These are phyloP conservation scores for Octopus sinensis DNA, from an alignment of 1,140 invertebrate species.

Conservation along the genomic window DNA sequence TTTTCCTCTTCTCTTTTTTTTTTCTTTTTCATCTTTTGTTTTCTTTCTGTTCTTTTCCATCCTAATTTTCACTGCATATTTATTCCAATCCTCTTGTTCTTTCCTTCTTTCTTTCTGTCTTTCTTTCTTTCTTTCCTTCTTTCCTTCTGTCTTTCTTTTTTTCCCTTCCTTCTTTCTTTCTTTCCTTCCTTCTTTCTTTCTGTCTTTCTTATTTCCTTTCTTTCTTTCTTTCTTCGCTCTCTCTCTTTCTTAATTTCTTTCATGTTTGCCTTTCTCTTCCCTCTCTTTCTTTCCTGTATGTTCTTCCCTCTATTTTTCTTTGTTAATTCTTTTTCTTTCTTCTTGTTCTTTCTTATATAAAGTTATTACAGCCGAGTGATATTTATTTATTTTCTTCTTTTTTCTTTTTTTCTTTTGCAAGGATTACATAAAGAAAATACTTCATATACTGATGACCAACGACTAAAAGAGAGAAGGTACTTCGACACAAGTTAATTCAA, in stretches of 20 bases:
- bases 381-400: no score
- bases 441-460: no score
- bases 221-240: slow-evolving; percentile 15
- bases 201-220: slow-evolving; percentile 19
- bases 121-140: slow-evolving; percentile 16
- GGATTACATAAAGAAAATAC: no score
- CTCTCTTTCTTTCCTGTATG: slow-evolving; percentile 18
- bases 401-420: no score
- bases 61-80: not conserved
- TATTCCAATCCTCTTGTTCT: slow-evolving; percentile 21
- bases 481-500: no score
- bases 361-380: no score
- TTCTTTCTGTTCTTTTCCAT: not conserved
- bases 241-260: slow-evolving; percentile 9
- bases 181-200: slow-evolving; percentile 23
- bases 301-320: slow-evolving; percentile 9
- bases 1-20: not conserved
- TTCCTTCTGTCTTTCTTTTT: slow-evolving; percentile 12
- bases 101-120: slow-evolving; percentile 20
- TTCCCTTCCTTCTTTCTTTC: slow-evolving; percentile 7
- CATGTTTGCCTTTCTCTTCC: slow-evolving; percentile 10
- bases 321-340: slow-evolving; percentile 12
- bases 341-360: not conserved
- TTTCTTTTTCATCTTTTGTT: not conserved
- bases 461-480: no score